These are phyloP conservation scores for Lasioglossum malachurum DNA, from an alignment of 2,888 invertebrate species.

Conservation along the genomic window DNA sequence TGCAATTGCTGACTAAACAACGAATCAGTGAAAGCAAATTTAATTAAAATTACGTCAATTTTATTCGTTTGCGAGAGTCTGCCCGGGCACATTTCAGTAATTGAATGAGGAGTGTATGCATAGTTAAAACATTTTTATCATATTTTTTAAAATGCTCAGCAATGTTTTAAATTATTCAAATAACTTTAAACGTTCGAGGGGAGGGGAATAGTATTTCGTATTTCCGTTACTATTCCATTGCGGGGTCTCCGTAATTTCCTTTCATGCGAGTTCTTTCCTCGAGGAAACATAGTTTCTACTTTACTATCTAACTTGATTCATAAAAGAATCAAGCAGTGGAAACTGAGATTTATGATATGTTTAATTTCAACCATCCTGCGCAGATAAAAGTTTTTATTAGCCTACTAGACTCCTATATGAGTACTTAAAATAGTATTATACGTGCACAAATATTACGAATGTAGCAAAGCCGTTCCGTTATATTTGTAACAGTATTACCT, in stretches of 20 bases:
- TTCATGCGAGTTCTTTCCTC: not conserved
- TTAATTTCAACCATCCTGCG: not conserved
- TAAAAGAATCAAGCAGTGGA: not conserved
- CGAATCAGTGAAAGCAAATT: not conserved
- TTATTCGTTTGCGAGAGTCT: not conserved
- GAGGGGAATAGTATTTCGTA: not conserved
- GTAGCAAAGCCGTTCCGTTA: not conserved
- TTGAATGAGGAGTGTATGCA: not conserved
- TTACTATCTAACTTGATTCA: not conserved
- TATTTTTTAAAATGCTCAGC: not conserved
- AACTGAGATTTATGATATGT: not conserved
- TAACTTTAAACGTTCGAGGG: not conserved
- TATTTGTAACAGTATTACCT: not conserved
- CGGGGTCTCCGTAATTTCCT: not conserved
- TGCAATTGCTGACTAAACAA: not conserved
- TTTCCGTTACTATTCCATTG: not conserved
- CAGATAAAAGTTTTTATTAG: not conserved
- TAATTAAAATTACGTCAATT: not conserved
- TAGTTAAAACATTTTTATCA: not conserved
- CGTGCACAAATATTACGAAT: not conserved
- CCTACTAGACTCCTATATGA: not conserved
- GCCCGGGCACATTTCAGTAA: not conserved
- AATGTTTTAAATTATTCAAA: not conserved
- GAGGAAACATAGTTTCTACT: not conserved
- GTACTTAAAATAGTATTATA: not conserved